Evolutionary conservation across 2,888 invertebrate species (phyloP).

Genomic region (Oegoconia quadripuncta): DNA sequence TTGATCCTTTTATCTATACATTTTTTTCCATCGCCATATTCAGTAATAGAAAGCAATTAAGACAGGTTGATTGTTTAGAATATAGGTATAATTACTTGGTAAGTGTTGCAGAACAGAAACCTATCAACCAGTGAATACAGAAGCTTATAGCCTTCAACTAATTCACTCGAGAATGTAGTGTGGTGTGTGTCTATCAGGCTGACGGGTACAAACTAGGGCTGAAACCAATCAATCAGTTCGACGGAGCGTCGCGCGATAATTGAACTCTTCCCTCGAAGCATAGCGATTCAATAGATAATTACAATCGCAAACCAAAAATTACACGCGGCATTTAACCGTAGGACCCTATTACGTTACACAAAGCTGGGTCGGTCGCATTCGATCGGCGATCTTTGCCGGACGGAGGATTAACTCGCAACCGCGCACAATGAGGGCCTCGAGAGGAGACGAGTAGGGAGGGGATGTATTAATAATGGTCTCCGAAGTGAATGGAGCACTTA

Average conservation of each 20-base stretch:
- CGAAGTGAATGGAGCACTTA: constrained; percentile 75
- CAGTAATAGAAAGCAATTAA: too few relatives aligned
- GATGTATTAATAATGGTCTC: constrained; percentile 74
- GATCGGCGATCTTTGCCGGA: constrained; percentile 69
- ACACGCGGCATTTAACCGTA: constrained; percentile 70
- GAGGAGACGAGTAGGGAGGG: constrained; percentile 61
- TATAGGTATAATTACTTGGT: too few relatives aligned
- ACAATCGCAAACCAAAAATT: constrained; percentile 77
- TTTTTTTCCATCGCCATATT: too few relatives aligned
- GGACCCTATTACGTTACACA: constrained; percentile 70
- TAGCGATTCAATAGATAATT: constrained; percentile 71
- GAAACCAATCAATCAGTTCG: constrained; percentile 72
- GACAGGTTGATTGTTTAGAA: too few relatives aligned
- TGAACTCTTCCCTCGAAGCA: constrained; percentile 69
- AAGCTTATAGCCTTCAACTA: constrained; percentile 47
- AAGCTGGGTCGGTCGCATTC: constrained; percentile 66
- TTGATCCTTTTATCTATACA: background rate
- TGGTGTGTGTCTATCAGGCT: constrained; percentile 55
- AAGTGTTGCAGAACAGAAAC: too few relatives aligned
- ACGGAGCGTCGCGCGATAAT: constrained; percentile 66
- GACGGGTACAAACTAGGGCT: constrained; percentile 56
- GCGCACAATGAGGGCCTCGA: constrained; percentile 65
- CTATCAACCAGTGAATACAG: constrained; percentile 23
- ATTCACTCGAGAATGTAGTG: constrained; percentile 50
- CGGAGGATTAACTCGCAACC: constrained; percentile 68